Evolutionary conservation across 2,888 invertebrate genomes (phyloP).

Genomic region (Drosophila villosipedis): DNA sequence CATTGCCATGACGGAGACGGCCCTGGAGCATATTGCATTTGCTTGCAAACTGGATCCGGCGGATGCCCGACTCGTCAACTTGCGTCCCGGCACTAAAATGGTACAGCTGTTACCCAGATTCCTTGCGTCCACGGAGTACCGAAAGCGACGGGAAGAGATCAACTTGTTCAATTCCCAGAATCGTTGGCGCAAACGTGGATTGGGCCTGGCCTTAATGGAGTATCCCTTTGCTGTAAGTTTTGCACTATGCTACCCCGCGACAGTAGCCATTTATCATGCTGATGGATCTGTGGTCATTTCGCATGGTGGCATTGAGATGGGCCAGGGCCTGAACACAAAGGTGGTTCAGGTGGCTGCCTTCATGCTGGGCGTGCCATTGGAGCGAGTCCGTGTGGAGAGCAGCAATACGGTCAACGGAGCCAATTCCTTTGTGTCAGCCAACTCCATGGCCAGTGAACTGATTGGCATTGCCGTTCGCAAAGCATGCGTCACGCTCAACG

Average conservation of each 20-base stretch:
- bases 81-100: conserved; percentile 83
- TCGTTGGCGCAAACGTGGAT: conserved; percentile 92
- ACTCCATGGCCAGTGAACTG: conserved; percentile 89
- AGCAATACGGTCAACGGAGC: conserved; percentile 86
- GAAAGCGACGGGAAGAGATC: conserved; percentile 86
- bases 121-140: conserved; percentile 86
- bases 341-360: conserved; percentile 91
- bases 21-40: conserved; percentile 89
- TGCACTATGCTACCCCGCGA: conserved; percentile 86
- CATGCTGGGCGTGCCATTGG: conserved; percentile 87
- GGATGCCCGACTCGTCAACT: conserved; percentile 87
- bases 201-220: conserved; percentile 89
- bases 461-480: conserved; percentile 87
- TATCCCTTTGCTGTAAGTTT: conserved; percentile 41
- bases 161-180: conserved; percentile 89
- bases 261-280: conserved; percentile 89
- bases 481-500: conserved; percentile 88
- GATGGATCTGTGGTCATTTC: conserved; percentile 90
- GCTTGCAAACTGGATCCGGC: conserved; percentile 87
- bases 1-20: conserved; percentile 87
- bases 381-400: conserved; percentile 49
- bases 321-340: conserved; percentile 90
- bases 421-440: conserved; percentile 86
- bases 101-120: conserved; percentile 86
- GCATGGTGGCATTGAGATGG: conserved; percentile 91